Conservation (phyloP, 2,888 invertebrate species). For the Selenia dentaria region DNA sequence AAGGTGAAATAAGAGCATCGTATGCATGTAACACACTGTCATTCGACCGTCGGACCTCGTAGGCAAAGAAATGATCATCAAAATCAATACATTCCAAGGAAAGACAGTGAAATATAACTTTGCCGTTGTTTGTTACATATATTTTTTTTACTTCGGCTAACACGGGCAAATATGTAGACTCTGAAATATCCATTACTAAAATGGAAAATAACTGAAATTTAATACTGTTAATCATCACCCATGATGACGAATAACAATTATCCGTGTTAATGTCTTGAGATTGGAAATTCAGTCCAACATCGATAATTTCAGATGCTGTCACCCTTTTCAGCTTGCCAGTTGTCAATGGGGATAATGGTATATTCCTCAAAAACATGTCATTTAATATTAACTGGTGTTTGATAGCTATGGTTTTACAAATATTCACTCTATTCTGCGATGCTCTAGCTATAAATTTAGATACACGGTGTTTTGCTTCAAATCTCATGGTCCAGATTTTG, state of each 20-base stretch:
- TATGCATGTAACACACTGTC: not conserved
- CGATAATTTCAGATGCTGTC: no score
- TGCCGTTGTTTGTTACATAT: not conserved
- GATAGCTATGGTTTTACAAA: conserved; percentile 23
- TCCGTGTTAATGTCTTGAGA: no score
- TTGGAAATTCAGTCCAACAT: no score
- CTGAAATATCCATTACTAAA: not conserved
- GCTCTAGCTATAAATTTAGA: conserved; percentile 19
- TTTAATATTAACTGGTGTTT: conserved; percentile 23
- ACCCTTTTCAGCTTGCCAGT: no score
- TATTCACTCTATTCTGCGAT: conserved; percentile 15
- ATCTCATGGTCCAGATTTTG: conserved; percentile 29
- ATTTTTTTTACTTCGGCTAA: not conserved
- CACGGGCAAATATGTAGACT: not conserved
- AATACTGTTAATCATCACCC: no score
- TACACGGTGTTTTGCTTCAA: conserved; percentile 28
- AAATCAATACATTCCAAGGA: not conserved
- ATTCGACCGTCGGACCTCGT: not conserved
- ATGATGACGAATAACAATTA: no score
- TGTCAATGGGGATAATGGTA: no score
- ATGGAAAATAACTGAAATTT: not conserved
- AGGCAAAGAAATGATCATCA: not conserved
- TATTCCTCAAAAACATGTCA: conserved; percentile 13
- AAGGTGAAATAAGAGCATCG: not conserved
- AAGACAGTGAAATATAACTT: not conserved